Base-by-base conservation (phyloP, 2,888 invertebrate species). In the Amphipoea lucens region DNA sequence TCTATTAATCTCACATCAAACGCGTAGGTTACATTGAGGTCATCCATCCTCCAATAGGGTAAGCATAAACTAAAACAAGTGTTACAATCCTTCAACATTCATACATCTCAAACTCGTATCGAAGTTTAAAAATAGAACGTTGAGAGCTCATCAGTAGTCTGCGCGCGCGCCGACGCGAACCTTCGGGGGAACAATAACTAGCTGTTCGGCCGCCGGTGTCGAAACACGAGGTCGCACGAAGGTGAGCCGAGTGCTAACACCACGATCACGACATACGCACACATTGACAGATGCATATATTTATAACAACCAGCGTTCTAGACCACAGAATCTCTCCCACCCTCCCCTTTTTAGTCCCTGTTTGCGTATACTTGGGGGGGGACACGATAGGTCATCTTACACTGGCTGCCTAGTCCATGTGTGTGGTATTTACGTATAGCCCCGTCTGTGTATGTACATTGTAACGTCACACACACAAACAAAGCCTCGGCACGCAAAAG, bases 191-290 rank as follows among this genome's bases (percentile, higher is more conserved):
- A 96, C 96, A 96, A 96, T 96, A 95, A 95, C 94, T 94, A 94
- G 94, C 93, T 93, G 93, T 93, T 89, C 87, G 90, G 92, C 90
- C 90, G 88, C 91, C 92, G 92, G 92, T 96, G 96, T 96, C 94
- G 96, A 96, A 95, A 96, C 95, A 91, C 96, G 96, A 96, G 96
- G 96, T 97, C 96, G 96, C 91, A 90, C 95, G 96, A 96, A 97
- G 96, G 96, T 96, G 96, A 96, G 91, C 92, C 93, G 93, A 94
- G 92, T 92, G 94, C 94, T 95, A 95, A 95, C 95, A 94, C 94
- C 92, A 90, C 92, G 91, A 93, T 94, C 96, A 96, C 95, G 94
- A 94, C 91, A 90, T 90, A 89, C 92, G 84, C 92, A 92, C 91
- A 92, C 90, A 89, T 81, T 76, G 42, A 79, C 72, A 60, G 6